Conservation (phyloP, 2,797 vertebrate species). For the Bradypodion pumilum region DNA sequence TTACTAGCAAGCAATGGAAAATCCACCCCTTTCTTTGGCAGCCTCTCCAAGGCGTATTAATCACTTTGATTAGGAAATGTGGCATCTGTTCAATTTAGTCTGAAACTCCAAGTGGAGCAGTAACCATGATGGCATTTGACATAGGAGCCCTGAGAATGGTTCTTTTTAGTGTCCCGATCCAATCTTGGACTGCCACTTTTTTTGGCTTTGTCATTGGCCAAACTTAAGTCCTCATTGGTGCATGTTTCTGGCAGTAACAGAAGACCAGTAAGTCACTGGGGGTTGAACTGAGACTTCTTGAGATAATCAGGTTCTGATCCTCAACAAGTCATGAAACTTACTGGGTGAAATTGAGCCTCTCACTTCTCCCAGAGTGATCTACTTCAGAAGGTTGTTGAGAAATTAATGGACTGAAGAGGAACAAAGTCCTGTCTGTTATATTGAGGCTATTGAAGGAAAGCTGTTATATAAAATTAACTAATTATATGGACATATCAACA, state of each 20-base stretch:
- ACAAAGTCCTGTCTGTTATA: background rate
- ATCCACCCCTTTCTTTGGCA: constrained; percentile 28
- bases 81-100: background rate
- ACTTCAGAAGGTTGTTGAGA: background rate
- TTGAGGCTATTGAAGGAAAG: background rate
- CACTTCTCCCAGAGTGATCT: background rate
- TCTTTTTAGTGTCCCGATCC: no score
- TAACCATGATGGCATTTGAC: no score
- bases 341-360: background rate
- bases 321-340: background rate
- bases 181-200: no score
- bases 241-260: no score
- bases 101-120: background rate
- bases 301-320: background rate
- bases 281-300: background rate
- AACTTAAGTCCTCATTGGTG: no score
- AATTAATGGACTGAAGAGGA: background rate
- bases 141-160: no score
- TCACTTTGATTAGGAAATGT: constrained; percentile 16
- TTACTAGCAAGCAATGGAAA: constrained; percentile 3
- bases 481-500: background rate
- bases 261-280: background rate
- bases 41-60: constrained; percentile 14
- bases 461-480: background rate
- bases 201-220: no score